Percentiles rank a stretch among this genome's conserved stretches.
phyloP scores from a whole-genome alignment of 2,888 invertebrate species.

The Vannuccia rotundouncinata region DNA sequence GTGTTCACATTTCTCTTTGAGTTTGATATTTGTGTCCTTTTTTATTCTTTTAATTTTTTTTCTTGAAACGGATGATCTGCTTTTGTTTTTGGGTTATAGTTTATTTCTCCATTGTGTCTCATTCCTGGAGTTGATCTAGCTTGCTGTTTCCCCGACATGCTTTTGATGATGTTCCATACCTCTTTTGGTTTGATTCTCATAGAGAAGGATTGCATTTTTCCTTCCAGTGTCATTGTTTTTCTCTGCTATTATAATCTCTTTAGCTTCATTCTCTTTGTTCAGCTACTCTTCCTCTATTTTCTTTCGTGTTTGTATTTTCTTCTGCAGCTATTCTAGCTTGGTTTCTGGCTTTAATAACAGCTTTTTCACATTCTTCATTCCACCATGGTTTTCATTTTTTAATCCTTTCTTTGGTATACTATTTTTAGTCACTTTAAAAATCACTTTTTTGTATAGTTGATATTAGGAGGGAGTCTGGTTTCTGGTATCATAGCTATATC shows the following conservation, averaged over 20 bases:
- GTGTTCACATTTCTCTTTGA: slow-evolving; percentile 1
- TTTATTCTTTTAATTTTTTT: slow-evolving; percentile 5
- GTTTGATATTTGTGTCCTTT: not conserved
- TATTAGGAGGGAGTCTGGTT: no score
- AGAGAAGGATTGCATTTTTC: not conserved
- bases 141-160: not conserved
- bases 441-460: no score
- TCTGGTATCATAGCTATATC: no score
- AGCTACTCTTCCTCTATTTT: no score
- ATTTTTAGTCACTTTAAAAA: not conserved
- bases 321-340: not conserved
- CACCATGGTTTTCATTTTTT: no score
- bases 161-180: not conserved
- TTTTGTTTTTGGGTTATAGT: no score
- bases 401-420: not conserved
- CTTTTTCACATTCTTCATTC: slow-evolving; percentile 18
- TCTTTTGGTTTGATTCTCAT: not conserved
- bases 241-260: not conserved
- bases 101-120: not conserved
- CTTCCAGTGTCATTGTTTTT: not conserved
- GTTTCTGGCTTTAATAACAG: no score
- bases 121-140: not conserved
- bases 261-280: not conserved
- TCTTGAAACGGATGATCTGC: not conserved
- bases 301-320: not conserved